A percentile compares a stretch with the other conserved stretches of the same genome.
These are phyloP conservation scores for Hesperia comma DNA, from an alignment of 2,888 invertebrate species.

Conservation along the genomic window DNA sequence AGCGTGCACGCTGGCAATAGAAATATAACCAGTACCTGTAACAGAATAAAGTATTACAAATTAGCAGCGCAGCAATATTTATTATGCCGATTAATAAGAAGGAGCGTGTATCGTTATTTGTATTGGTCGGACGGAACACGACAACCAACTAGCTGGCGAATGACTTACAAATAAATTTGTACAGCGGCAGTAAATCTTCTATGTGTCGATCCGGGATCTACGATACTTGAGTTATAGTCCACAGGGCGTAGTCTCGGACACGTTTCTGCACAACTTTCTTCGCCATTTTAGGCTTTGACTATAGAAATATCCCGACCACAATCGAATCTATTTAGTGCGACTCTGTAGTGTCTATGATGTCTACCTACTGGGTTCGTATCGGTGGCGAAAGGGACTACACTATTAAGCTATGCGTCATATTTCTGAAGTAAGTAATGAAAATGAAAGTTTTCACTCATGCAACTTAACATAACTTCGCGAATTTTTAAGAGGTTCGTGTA, in stretches of 20 bases:
- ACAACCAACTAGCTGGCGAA: conserved; percentile 38
- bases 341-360: conserved; percentile 1
- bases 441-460: conserved; percentile 45
- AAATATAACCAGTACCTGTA: conserved; percentile 28
- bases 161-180: conserved; percentile 39
- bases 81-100: conserved; percentile 13
- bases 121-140: conserved; percentile 38
- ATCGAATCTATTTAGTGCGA: conserved; percentile 38
- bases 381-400: conserved; percentile 46
- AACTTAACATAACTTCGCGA: conserved; percentile 42
- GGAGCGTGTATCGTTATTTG: conserved; percentile 33
- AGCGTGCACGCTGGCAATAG: neutral
- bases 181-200: conserved; percentile 43
- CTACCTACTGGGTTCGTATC: conserved; percentile 40
- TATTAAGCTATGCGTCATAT: conserved; percentile 37
- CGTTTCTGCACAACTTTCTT: conserved; percentile 68
- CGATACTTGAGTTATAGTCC: conserved; percentile 61
- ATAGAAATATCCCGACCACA: conserved; percentile 52
- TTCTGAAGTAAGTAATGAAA: conserved; percentile 43
- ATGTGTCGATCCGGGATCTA: conserved; percentile 65
- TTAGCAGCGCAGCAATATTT: conserved; percentile 8
- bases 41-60: conserved; percentile 34
- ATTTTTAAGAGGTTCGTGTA: conserved; percentile 39
- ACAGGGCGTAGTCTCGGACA: conserved; percentile 52
- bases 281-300: conserved; percentile 68